phyloP scores from a whole-genome alignment of 2,797 vertebrate genomes.

The Helostoma temminkii region DNA sequence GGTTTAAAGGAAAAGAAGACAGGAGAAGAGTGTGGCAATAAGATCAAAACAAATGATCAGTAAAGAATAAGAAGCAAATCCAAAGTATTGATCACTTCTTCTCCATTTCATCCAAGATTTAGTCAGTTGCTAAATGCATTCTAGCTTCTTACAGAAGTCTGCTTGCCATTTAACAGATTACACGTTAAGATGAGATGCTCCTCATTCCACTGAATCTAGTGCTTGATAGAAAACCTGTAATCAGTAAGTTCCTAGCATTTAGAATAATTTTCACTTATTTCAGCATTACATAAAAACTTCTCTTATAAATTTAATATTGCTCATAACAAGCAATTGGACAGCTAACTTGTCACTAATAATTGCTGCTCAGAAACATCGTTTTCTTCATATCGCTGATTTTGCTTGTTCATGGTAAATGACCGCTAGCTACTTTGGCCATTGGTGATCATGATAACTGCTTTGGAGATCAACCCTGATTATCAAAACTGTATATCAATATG shows the following conservation, averaged over 20 bases:
- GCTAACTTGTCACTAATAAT: neutral
- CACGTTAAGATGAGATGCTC: conserved; percentile 8
- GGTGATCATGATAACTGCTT: conserved; percentile 15
- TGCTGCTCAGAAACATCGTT: conserved; percentile 3
- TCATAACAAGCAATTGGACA: conserved; percentile 13
- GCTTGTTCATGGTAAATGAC: conserved; percentile 9
- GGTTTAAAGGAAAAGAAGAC: neutral
- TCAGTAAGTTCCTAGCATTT: conserved; percentile 34
- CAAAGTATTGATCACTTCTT: neutral
- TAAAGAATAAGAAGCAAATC: neutral
- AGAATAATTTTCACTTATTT: conserved; percentile 45
- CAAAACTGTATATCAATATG: conserved; percentile 19
- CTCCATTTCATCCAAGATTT: neutral
- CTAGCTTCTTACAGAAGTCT: conserved; percentile 8
- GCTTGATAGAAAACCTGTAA: conserved; percentile 39
- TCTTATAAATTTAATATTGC: conserved; percentile 3
- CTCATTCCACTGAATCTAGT: conserved; percentile 12
- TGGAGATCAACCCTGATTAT: conserved; percentile 18
- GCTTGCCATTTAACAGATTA: conserved; percentile 15
- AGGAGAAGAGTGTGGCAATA: neutral
- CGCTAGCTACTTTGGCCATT: conserved; percentile 13
- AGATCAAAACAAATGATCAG: neutral
- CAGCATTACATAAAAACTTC: conserved; percentile 14
- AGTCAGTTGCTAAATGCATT: conserved; percentile 12
- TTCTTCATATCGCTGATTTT: conserved; percentile 14